phyloP scores from a whole-genome alignment of 1,140 invertebrate genomes.

The Grapholita molesta region DNA sequence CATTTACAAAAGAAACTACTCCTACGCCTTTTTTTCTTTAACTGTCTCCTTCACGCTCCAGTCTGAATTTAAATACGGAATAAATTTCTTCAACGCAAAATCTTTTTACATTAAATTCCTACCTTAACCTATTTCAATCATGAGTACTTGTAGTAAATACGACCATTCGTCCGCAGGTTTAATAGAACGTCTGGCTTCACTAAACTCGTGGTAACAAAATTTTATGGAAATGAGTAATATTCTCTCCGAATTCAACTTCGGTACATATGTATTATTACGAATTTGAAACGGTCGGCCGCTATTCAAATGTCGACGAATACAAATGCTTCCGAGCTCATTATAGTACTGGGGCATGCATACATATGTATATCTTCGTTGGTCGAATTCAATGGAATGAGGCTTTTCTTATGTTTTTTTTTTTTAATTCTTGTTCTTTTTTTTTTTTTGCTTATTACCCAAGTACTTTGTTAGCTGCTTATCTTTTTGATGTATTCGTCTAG shows the following conservation, averaged over 20 bases:
- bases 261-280: conserved; percentile 33
- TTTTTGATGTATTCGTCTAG: background rate
- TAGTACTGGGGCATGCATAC: conserved; percentile 19
- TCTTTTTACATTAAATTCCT: background rate
- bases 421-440: conserved; percentile 25
- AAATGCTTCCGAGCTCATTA: conserved; percentile 42
- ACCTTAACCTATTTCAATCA: conserved; percentile 1
- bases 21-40: background rate
- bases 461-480: background rate
- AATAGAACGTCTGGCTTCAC: conserved; percentile 4
- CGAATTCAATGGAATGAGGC: conserved; percentile 19
- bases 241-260: conserved; percentile 10
- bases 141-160: conserved; percentile 5
- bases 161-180: background rate
- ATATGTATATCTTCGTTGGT: background rate
- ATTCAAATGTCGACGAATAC: conserved; percentile 44
- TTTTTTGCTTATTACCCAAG: conserved; percentile 18
- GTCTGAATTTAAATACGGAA: background rate
- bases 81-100: background rate
- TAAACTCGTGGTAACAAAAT: conserved; percentile 6
- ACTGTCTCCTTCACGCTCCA: background rate
- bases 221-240: conserved; percentile 16
- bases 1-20: conserved; percentile 11
- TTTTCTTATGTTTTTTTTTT: conserved; percentile 19
- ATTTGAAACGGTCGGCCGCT: conserved; percentile 40